These are phyloP conservation scores for Pygocentrus nattereri DNA, from an alignment of 2,797 vertebrate species.

Conservation along the genomic window DNA sequence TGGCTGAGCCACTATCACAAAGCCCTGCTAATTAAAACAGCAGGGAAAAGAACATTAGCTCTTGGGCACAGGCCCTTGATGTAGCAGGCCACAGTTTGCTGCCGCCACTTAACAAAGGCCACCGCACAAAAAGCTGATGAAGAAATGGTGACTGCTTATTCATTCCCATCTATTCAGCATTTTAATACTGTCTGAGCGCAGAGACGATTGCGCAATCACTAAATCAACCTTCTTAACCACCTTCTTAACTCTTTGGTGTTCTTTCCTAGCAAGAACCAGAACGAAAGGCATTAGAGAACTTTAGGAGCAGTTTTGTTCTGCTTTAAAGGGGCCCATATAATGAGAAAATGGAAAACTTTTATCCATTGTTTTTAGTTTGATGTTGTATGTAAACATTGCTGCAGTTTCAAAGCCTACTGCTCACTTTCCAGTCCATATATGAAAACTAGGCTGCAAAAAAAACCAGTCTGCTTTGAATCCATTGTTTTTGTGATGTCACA, in stretches of 20 bases:
- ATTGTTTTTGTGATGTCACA: too few relatives aligned
- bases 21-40: constrained; percentile 25
- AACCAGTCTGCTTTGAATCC: too few relatives aligned
- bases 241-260: constrained; percentile 50
- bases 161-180: constrained; percentile 56
- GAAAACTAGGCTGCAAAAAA: too few relatives aligned
- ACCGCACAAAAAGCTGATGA: constrained; percentile 30
- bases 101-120: constrained; percentile 44
- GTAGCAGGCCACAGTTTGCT: constrained; percentile 14
- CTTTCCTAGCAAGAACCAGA: constrained; percentile 43
- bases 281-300: neutral
- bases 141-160: constrained; percentile 53
- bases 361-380: too few relatives aligned
- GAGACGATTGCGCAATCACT: constrained; percentile 43
- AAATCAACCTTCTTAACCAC: constrained; percentile 57
- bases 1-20: neutral
- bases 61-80: constrained; percentile 38
- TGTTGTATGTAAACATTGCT: too few relatives aligned
- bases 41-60: constrained; percentile 15
- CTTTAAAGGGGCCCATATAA: neutral
- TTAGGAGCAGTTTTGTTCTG: neutral
- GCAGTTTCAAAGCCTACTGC: too few relatives aligned
- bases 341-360: neutral
- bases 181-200: constrained; percentile 37
- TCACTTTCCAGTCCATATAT: too few relatives aligned